Conservation (phyloP, 2,888 invertebrate species). For the Sepiola atlantica region DNA sequence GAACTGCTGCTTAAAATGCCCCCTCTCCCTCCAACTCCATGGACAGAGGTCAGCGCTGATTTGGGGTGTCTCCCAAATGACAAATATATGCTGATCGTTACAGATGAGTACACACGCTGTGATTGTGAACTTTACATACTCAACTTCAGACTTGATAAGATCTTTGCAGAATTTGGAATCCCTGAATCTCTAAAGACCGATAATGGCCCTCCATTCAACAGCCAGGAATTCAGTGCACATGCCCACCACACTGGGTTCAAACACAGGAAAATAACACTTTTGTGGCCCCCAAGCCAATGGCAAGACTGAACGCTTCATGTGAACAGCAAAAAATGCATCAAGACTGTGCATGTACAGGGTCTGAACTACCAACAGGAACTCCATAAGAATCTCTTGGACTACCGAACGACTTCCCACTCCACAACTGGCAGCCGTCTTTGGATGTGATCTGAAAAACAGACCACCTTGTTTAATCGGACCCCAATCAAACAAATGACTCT, state of each 20-base stretch:
- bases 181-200: conserved; percentile 49
- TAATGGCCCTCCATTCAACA: conserved; percentile 48
- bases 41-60: too few relatives aligned
- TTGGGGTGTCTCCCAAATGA: too few relatives aligned
- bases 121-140: too few relatives aligned
- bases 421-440: conserved; percentile 39
- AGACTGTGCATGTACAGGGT: conserved; percentile 43
- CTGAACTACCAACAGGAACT: conserved; percentile 51
- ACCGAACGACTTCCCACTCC: conserved; percentile 50
- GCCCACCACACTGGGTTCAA: not conserved
- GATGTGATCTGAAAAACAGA: not conserved
- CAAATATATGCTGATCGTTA: too few relatives aligned
- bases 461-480: not conserved
- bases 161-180: too few relatives aligned
- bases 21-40: too few relatives aligned
- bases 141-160: not conserved
- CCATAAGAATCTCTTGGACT: conserved; percentile 49
- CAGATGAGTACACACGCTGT: too few relatives aligned
- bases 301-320: conserved; percentile 47
- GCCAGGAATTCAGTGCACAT: not conserved
- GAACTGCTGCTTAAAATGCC: too few relatives aligned
- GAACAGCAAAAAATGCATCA: conserved; percentile 42
- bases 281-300: conserved; percentile 49
- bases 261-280: conserved; percentile 44
- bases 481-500: not conserved